Evolutionary conservation across 2,888 invertebrate species (phyloP), one percentile per base, ranked within the genome.

Genomic region (Chironomus tentans): DNA sequence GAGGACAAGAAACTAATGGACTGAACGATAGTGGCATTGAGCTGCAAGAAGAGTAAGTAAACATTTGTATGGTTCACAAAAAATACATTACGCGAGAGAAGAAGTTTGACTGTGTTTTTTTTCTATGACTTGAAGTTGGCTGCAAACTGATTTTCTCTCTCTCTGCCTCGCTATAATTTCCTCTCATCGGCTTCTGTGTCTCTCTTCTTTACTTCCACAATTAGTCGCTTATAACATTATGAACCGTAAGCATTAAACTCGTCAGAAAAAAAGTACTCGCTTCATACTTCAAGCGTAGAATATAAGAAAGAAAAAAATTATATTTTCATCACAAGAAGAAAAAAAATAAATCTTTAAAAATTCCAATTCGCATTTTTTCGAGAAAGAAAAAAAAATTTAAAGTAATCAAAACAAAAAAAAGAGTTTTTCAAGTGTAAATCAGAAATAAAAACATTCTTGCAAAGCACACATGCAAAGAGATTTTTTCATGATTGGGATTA

Each of bases 1-100:
- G 83, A 81, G 81, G 83, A 77, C 84, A 84, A 65, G 88, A 87
- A 86, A 88, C 88, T 87, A 84, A 82, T 84, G 74, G 70, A 69
- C 76, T 83, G 79, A 83, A 83, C 76, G 83, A 83, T 77, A 83
- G 83, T 78, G 83, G 83, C 76, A 83, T 83, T 78, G 83, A 83
- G 78, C 79, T 83, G 79, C 83, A 82, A 78, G 83, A 83, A 82
- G 83, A 83, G 83, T 83, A 78, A 83, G 83, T 83, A 78, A 6
- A 65, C 10, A 69, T 48, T 28, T 69, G 28, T 47, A 22, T 24
- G 56, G 18, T 18, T 15, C 18, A 15, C 18, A 15, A 56, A 56
- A 15, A 15, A 15, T 50, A 3, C 15, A 3, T 6, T 15, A 56
- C 5, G 15, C 7, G 56, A 56, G 56, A 56, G 56, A 56, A n/a